Percentiles rank a stretch among this genome's conserved stretches.
phyloP scores from a whole-genome alignment of 2,113 vertebrate genomes.

The Nyctereutes procyonoides region DNA sequence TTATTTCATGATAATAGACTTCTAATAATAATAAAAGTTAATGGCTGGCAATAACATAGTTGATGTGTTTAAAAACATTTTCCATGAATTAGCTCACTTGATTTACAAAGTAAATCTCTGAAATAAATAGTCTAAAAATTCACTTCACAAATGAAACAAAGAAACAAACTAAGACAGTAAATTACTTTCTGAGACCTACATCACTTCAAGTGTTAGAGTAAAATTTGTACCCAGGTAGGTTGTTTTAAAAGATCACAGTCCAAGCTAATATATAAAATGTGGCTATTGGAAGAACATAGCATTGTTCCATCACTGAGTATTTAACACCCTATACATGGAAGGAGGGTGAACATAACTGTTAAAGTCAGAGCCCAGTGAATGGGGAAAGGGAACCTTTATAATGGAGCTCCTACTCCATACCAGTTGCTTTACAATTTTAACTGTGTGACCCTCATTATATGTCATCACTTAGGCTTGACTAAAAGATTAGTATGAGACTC shows the following conservation, averaged over 20 bases:
- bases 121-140: neutral
- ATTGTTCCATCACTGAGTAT: neutral
- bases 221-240: neutral
- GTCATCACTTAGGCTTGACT: neutral
- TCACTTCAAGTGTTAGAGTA: fast-evolving
- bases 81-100: neutral
- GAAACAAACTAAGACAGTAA: no score
- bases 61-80: neutral
- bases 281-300: neutral
- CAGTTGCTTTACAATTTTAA: neutral
- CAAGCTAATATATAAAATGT: neutral
- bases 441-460: neutral
- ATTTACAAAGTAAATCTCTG: neutral
- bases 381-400: neutral
- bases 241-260: neutral
- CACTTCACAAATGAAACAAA: neutral
- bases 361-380: neutral
- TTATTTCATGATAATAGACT: neutral
- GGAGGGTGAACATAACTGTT: neutral
- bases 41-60: neutral
- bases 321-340: neutral
- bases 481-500: fast-evolving
- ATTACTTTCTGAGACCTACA: neutral
- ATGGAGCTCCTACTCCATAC: neutral
- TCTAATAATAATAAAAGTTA: neutral